Conservation (phyloP, 2,888 invertebrate species). For the Teleogryllus oceanicus region DNA sequence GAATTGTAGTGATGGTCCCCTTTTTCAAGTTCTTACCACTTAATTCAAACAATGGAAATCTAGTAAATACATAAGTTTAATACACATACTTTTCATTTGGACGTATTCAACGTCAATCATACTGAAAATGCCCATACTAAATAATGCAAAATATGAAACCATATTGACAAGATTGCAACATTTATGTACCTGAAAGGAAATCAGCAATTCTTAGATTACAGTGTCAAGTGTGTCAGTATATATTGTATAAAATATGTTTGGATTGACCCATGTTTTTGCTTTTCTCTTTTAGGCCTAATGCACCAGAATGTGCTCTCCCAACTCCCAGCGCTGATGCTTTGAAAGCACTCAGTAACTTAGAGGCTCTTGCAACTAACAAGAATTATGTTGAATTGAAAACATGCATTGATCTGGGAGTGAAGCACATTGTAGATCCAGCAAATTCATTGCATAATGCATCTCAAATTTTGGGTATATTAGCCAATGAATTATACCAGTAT, state of each 20-base stretch:
- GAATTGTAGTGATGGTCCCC: no score
- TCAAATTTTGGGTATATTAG: constrained; percentile 37
- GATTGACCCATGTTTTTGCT: constrained; percentile 32
- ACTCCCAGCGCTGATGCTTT: constrained; percentile 48
- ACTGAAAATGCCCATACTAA: not conserved
- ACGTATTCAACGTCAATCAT: no score
- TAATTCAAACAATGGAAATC: no score
- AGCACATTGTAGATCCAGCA: constrained; percentile 39
- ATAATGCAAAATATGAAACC: not conserved
- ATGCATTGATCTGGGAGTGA: constrained; percentile 48
- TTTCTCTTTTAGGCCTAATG: constrained; percentile 12
- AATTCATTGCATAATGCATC: constrained; percentile 39
- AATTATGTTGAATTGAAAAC: constrained; percentile 48
- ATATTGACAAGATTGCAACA: not conserved
- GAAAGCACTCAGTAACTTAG: constrained; percentile 48
- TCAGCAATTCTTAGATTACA: no score
- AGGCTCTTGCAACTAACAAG: constrained; percentile 47
- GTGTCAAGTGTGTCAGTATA: not conserved
- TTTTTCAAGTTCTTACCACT: no score
- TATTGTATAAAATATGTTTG: not conserved
- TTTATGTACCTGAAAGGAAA: not conserved
- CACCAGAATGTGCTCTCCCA: constrained; percentile 41
- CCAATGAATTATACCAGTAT: constrained; percentile 39
- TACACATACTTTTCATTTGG: no score
- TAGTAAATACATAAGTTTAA: no score